Conservation (phyloP, 2,797 vertebrate genomes). For the Petrocephalus sullivani region DNA sequence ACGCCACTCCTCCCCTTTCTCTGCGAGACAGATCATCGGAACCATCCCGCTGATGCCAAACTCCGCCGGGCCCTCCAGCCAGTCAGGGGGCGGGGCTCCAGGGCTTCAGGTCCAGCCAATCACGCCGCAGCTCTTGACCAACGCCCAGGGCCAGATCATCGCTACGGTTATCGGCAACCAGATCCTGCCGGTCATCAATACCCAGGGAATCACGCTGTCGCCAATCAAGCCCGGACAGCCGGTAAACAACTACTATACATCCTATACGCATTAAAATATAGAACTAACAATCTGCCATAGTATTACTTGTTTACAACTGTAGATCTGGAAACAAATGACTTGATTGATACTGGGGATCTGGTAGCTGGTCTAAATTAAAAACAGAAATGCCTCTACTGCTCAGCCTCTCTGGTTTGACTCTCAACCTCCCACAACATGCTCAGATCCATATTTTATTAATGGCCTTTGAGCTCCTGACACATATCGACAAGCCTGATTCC, state of each 20-base stretch:
- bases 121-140: conserved; percentile 96
- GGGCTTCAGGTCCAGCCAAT: conserved; percentile 97
- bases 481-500: background rate
- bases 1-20: conserved; percentile 32
- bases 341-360: background rate
- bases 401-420: background rate
- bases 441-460: conserved; percentile 20
- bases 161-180: conserved; percentile 98
- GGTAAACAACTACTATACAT: conserved; percentile 57
- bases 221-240: conserved; percentile 97
- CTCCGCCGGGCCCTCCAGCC: conserved; percentile 80
- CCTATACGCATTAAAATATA: conserved; percentile 6
- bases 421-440: conserved; percentile 8
- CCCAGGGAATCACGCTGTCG: conserved; percentile 97
- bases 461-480: conserved; percentile 1
- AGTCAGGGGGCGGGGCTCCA: conserved; percentile 80
- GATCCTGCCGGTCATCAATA: conserved; percentile 98
- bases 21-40: conserved; percentile 83
- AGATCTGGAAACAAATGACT: background rate
- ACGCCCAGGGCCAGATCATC: conserved; percentile 99
- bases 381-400: background rate
- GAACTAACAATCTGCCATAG: background rate
- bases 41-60: conserved; percentile 98
- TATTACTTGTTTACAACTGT: background rate
- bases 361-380: background rate